Percentiles rank a stretch among this genome's conserved stretches.
phyloP scores from a whole-genome alignment of 2,888 invertebrate species.

The Aspidiotus destructor region DNA sequence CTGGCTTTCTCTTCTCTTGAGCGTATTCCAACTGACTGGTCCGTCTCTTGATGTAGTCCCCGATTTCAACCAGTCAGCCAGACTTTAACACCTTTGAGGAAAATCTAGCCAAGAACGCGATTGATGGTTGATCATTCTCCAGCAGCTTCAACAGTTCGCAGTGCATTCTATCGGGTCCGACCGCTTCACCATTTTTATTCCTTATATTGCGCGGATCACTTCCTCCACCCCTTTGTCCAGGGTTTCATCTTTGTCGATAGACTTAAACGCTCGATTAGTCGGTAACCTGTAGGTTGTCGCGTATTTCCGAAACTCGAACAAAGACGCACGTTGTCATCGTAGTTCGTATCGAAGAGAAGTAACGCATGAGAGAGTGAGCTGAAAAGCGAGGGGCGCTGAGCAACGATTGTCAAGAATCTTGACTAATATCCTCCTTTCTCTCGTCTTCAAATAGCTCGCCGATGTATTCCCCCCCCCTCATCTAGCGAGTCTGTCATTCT shows the following conservation, averaged over 20 bases:
- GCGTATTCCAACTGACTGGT: background rate
- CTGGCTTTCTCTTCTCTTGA: background rate
- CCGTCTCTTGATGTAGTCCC: background rate
- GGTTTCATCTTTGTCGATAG: no score
- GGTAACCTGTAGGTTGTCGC: no score
- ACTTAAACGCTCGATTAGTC: no score
- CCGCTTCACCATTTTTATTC: no score
- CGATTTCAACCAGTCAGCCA: background rate
- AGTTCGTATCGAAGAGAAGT: no score
- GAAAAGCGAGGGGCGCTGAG: no score
- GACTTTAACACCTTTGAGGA: background rate
- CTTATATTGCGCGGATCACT: background rate
- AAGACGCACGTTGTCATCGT: no score
- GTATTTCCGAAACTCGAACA: no score
- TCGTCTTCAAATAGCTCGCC: background rate
- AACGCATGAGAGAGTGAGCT: no score
- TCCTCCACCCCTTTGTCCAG: constrained; percentile 5
- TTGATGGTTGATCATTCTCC: constrained; percentile 1
- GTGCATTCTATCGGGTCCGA: background rate
- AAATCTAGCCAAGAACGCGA: background rate
- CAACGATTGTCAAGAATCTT: no score
- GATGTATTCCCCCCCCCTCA: background rate
- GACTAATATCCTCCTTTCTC: background rate
- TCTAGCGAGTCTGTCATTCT: background rate
- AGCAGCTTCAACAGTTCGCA: background rate